These are phyloP conservation scores for Eristalinus aeneus DNA, from an alignment of 2,888 invertebrate genomes.

Conservation along the genomic window DNA sequence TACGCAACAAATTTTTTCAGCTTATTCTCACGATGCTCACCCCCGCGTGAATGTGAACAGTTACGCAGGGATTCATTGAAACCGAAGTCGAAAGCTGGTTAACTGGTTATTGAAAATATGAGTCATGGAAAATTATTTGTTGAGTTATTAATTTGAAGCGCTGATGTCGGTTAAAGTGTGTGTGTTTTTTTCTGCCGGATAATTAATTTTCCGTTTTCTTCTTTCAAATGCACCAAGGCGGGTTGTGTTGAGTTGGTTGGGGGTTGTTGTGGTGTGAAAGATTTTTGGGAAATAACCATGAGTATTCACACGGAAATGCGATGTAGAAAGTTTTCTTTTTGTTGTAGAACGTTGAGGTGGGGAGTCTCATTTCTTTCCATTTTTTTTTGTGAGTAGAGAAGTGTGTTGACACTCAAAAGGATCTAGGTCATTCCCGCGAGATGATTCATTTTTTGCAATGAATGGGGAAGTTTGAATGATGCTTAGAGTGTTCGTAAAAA, in stretches of 20 bases:
- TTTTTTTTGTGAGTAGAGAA: background rate
- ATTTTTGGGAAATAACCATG: slow-evolving; percentile 48
- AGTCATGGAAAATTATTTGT: slow-evolving; percentile 57
- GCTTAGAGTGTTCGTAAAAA: background rate
- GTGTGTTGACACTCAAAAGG: background rate
- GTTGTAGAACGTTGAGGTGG: background rate
- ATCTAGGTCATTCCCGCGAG: background rate
- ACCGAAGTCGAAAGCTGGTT: slow-evolving; percentile 8
- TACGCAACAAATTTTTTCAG: slow-evolving; percentile 48
- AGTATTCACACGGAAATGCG: background rate
- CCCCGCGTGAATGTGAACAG: slow-evolving; percentile 50
- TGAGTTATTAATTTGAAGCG: slow-evolving; percentile 48
- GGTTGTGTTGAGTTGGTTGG: background rate
- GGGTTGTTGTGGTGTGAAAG: slow-evolving; percentile 5
- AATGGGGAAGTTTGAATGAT: background rate
- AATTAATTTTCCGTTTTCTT: background rate
- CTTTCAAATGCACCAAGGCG: background rate
- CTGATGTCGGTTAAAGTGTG: background rate
- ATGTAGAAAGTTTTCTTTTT: background rate
- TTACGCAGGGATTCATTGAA: background rate
- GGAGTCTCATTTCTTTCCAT: no score
- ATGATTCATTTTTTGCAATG: background rate
- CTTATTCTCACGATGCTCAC: background rate
- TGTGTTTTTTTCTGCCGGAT: background rate
- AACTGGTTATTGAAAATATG: slow-evolving; percentile 44